These are phyloP conservation scores for Melanotaenia pygmaea DNA, from an alignment of 2,797 vertebrate genomes.

Conservation along the genomic window DNA sequence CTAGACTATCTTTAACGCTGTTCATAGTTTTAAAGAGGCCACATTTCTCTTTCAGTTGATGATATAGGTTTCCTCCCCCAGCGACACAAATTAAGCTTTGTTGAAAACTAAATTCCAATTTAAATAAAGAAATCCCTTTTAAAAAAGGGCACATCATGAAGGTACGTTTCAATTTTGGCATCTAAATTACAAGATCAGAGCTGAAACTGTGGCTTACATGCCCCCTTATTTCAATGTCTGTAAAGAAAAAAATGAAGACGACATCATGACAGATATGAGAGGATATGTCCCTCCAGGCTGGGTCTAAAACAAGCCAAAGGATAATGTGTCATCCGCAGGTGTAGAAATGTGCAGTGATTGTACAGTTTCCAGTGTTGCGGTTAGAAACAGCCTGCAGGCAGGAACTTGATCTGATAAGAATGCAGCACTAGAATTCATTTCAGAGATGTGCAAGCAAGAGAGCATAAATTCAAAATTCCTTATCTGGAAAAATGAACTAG, in stretches of 20 bases:
- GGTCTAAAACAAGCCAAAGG: slow-evolving; percentile 52
- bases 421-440: slow-evolving; percentile 50
- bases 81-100: slow-evolving; percentile 44
- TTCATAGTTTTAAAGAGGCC: slow-evolving; percentile 20
- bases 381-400: slow-evolving; percentile 66
- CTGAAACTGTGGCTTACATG: slow-evolving; percentile 11
- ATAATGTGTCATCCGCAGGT: slow-evolving; percentile 73
- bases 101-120: slow-evolving; percentile 29
- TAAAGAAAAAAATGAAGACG: slow-evolving; percentile 43
- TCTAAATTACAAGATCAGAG: slow-evolving; percentile 22
- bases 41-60: slow-evolving; percentile 45
- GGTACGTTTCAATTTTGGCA: slow-evolving; percentile 16
- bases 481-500: slow-evolving; percentile 10
- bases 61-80: slow-evolving; percentile 40
- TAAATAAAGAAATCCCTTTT: slow-evolving; percentile 32
- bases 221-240: slow-evolving; percentile 23
- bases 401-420: slow-evolving; percentile 64
- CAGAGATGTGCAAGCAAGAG: slow-evolving; percentile 35
- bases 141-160: slow-evolving; percentile 20
- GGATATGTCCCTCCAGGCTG: slow-evolving; percentile 56
- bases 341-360: slow-evolving; percentile 58
- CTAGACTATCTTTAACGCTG: neutral
- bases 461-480: slow-evolving; percentile 11
- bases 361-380: slow-evolving; percentile 58
- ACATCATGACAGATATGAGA: slow-evolving; percentile 75